Conservation (phyloP, 1,140 invertebrate species). For the Aporrectodea caliginosa region DNA sequence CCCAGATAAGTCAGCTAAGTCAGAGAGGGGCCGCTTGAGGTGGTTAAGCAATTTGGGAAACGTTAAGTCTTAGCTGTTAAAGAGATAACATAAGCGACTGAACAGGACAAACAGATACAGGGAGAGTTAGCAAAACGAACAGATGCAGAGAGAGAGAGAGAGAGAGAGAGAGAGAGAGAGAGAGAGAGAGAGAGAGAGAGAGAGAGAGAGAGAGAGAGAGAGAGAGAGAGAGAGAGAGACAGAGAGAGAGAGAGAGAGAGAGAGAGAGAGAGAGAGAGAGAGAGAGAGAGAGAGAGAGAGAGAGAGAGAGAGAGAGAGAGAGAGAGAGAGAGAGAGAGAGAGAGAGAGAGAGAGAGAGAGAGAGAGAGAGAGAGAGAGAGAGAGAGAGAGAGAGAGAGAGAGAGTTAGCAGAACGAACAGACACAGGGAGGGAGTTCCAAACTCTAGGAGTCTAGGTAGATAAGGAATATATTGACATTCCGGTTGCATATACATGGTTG, state of each 20-base stretch:
- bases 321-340: neutral
- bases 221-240: neutral
- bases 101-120: too few relatives aligned
- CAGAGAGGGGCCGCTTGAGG: too few relatives aligned
- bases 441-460: too few relatives aligned
- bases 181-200: conserved; percentile 1
- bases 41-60: too few relatives aligned
- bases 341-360: neutral
- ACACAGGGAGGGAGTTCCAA: too few relatives aligned
- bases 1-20: too few relatives aligned
- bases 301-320: neutral
- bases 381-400: neutral
- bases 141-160: neutral
- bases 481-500: too few relatives aligned
- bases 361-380: neutral
- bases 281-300: neutral
- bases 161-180: conserved; percentile 1
- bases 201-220: conserved; percentile 1
- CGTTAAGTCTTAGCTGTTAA: too few relatives aligned
- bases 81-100: too few relatives aligned
- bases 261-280: neutral
- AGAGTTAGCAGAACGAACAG: too few relatives aligned
- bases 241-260: conserved; percentile 1
- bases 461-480: too few relatives aligned
- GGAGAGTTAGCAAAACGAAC: too few relatives aligned